Evolutionary conservation across 37 sponge, comb jelly and placozoan species (phyloP), one percentile per base, ranked within the genome.

Genomic region (Spongia lamella): DNA sequence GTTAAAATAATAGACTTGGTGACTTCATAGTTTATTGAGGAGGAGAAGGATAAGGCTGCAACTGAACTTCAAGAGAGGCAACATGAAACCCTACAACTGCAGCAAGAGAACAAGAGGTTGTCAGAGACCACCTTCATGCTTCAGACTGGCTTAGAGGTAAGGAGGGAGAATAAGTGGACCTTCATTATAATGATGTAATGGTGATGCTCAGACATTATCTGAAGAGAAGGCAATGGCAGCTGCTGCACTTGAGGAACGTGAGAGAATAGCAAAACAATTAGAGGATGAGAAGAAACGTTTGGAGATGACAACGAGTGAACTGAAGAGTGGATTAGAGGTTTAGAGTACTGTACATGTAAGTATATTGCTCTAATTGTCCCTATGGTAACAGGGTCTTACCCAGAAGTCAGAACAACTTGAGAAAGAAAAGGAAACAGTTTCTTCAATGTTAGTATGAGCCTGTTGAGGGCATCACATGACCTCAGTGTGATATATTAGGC

Each of bases 271-370:
- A 33, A 84, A 83, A 53, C 70, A 88, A 38, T 80, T 97, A 30
- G 83, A 85, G 71, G 97, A 93, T 35, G 97, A 97, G 75, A 93
- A 90, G 82, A 78, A 80, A 33, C 37, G 43, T 61, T 80, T 97
- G 49, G 81, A 83, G 61, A 68, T 80, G 58, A 57, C 79, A 24
- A 85, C 97, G 30, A 61, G 66, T 15, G 57, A 84, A 75, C 81
- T 97, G 19, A 78, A 84, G 66, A 84, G 68, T 21, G 90, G 81
- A 53, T 57, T 91, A 30, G 54, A 72, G 73, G 94, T 95, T 15
- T 69, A 31, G 15, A 31, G 9, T 35, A 64, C 66, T 24, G 5
- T n/a, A 36, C 13, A 29, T 7, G 26, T 64, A 64, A 31, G 4
- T 32, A 37, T 17, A 4, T 17, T 52, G 67, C 3, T 55, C 17